A percentile compares a stretch with the other conserved stretches of the same genome.
These are phyloP conservation scores for Apostichopus californicus DNA, from an alignment of 35 echinoderm and acorn worm genomes.

Conservation along the genomic window DNA sequence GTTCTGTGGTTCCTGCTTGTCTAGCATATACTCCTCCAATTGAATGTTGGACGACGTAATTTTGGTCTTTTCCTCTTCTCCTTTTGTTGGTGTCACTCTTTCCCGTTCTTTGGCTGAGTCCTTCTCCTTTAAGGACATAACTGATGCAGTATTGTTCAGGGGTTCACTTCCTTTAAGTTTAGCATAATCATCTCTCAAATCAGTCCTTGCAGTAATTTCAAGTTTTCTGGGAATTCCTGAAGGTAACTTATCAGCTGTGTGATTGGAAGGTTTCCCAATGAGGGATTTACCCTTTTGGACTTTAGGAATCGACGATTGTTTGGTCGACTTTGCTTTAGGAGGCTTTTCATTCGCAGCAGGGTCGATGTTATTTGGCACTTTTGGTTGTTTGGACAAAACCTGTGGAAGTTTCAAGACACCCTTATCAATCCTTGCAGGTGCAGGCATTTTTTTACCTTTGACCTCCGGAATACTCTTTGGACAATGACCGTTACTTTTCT, in stretches of 20 bases:
- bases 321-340: not conserved
- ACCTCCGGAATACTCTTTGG: not conserved
- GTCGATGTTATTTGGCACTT: conserved; percentile 23
- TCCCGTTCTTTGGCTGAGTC: not conserved
- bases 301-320: not conserved
- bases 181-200: not conserved
- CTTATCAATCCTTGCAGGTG: not conserved
- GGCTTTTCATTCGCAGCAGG: conserved; percentile 23
- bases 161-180: not conserved
- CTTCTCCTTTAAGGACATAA: not conserved
- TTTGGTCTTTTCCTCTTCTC: not conserved
- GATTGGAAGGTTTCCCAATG: not conserved
- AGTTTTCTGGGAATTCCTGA: not conserved
- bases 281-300: not conserved
- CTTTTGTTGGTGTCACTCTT: not conserved
- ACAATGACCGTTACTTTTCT: conserved; percentile 46
- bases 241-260: not conserved
- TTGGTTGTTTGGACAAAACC: conserved; percentile 20
- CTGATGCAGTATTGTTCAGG: not conserved
- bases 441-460: not conserved
- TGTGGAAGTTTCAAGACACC: conserved; percentile 15
- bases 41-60: not conserved
- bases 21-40: not conserved
- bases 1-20: conserved; percentile 10
- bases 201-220: not conserved